Conservation (phyloP, 2,888 invertebrate species). For the Himalopsyche tibetana region DNA sequence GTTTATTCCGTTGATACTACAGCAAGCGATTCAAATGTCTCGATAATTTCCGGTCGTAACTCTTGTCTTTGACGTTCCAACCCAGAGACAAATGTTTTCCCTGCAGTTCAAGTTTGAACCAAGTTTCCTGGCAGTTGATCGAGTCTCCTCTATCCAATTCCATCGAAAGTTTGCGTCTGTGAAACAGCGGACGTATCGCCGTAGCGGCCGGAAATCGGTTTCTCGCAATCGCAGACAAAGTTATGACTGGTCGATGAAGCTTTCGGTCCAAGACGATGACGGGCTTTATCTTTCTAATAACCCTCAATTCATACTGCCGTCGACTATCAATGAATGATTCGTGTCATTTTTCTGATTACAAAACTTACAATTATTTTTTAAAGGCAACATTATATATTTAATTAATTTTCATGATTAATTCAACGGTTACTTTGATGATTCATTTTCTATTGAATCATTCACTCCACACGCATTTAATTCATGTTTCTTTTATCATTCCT, state of each 20-base stretch:
- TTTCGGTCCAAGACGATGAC: background rate
- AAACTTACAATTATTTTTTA: no score
- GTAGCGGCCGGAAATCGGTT: background rate
- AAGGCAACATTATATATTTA: no score
- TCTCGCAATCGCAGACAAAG: background rate
- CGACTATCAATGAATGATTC: no score
- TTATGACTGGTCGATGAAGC: constrained; percentile 9
- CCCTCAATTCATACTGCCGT: no score
- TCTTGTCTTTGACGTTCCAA: background rate
- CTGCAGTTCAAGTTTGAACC: constrained; percentile 1
- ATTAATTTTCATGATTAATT: no score
- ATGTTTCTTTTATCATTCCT: no score
- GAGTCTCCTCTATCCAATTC: constrained; percentile 1
- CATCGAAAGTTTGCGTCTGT: constrained; percentile 12
- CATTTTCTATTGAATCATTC: no score
- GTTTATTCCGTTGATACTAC: background rate
- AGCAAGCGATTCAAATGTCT: constrained; percentile 28
- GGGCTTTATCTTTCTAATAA: background rate
- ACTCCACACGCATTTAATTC: no score
- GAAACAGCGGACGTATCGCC: constrained; percentile 29
- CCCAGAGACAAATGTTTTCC: constrained; percentile 33
- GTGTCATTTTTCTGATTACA: no score
- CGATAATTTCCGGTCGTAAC: constrained; percentile 24
- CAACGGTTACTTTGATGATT: no score
- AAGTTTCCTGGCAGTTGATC: constrained; percentile 2